Base-by-base conservation (phyloP, 30 jellyfish, hydroid and myxozoan species). In the Hydractinia symbiolongicarpus region DNA sequence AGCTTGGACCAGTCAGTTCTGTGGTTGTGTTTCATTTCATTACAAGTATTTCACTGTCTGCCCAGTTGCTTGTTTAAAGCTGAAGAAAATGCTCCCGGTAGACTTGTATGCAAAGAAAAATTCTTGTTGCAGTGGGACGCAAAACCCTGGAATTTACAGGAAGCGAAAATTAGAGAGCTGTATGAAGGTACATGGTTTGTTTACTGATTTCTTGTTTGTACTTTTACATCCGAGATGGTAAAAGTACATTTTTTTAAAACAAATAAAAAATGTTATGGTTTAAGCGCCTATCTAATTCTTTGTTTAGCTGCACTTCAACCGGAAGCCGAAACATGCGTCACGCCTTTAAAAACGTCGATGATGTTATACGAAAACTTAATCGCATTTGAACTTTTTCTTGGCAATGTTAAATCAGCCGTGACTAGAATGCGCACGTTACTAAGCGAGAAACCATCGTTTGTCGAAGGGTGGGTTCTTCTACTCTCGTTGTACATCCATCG, bases 21-120 rank as follows among this genome's bases (percentile, higher is more conserved):
- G 78, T 90, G 97, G 97, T 21, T 82, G 53, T 76, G 83, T 49
- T 83, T 4, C 66, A 64, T 90, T 19, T 90, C 95, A 8, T 44
- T 85, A 4, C 69, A 62, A 21, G 94, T 74, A 20, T 82, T 79
- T 61, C 20, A 58, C 17, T 54, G 19, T 76, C 72, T 90, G 55
- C 97, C 96, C 4, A 71, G 66, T 11, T 5, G 53, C 54, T 21
- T 90, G 69, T 90, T 81, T 64, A 88, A 68, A 54, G 74, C 85
- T 15, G 81, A 82, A 52, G 83, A 81, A 62, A 9, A 79, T 53
- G 93, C 88, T 7, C 95, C 96, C 9, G 77, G 96, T 55, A 67
- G 84, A 49, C n/a, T 90, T 5, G 94, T 86, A 7, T 61, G 61
- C 17, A 90, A 90, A 57, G 60, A 54, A 8, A 67, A 70, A 10